Evolutionary conservation across 1,140 invertebrate genomes (phyloP).

Genomic region (Coenobita brevimanus): DNA sequence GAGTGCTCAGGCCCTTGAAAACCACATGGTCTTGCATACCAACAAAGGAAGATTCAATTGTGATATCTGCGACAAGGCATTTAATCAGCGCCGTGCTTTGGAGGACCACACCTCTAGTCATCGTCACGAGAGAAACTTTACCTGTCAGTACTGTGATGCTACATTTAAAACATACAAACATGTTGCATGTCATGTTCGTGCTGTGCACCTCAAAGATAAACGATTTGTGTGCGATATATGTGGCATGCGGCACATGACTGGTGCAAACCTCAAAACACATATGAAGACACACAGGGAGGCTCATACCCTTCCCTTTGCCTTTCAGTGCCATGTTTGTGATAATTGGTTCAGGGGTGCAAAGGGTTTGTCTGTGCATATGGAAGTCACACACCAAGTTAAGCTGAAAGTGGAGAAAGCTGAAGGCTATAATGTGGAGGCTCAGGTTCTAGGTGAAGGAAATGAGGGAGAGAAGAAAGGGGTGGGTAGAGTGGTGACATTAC

Average conservation of each 20-base stretch:
- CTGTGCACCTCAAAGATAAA: conserved; percentile 48
- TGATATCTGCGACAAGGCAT: conserved; percentile 35
- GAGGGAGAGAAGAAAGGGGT: not conserved
- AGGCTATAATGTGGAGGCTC: not conserved
- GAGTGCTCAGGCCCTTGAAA: conserved; percentile 12
- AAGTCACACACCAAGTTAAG: conserved; percentile 15
- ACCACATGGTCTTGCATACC: conserved; percentile 48
- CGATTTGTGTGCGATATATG: conserved; percentile 50
- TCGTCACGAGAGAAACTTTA: not conserved
- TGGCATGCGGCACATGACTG: conserved; percentile 44
- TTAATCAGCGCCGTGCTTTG: conserved; percentile 23
- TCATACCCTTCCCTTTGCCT: not conserved
- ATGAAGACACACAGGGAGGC: conserved; percentile 18
- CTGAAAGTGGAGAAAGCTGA: not conserved
- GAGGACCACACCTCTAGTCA: conserved; percentile 46
- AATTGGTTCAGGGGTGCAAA: conserved; percentile 16
- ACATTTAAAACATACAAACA: conserved; percentile 55
- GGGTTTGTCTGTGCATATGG: conserved; percentile 22
- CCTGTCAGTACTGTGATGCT: conserved; percentile 44
- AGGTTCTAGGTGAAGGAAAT: not conserved
- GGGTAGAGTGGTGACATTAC: not conserved
- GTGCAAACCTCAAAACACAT: conserved; percentile 32
- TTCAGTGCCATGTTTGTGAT: conserved; percentile 18
- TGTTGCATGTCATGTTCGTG: conserved; percentile 49
- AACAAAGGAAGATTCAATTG: conserved; percentile 37